phyloP scores from a whole-genome alignment of 2,113 vertebrate species.

The Scartelaos histophorus region DNA sequence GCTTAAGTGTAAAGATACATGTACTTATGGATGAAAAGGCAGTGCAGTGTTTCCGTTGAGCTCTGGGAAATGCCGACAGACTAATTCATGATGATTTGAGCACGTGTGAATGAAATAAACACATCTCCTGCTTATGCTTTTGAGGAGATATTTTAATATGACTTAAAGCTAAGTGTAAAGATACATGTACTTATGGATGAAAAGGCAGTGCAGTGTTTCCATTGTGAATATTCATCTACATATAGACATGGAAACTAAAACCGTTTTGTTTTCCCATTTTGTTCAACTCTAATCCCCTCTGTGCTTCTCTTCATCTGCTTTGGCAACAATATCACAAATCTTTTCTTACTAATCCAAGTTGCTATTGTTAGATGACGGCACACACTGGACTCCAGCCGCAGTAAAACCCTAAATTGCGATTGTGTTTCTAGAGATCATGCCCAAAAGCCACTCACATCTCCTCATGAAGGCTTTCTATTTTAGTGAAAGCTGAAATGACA shows the following conservation, averaged over 20 bases:
- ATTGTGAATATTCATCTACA: neutral
- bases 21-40: neutral
- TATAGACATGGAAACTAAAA: neutral
- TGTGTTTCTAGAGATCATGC: conserved; percentile 10
- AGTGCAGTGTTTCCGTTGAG: neutral
- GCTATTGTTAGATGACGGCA: conserved; percentile 13
- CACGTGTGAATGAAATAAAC: no score
- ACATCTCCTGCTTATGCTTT: no score
- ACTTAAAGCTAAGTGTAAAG: no score
- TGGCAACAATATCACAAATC: conserved; percentile 8
- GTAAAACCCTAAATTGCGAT: conserved; percentile 16
- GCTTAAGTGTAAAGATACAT: no score
- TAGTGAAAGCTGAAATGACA: conserved; percentile 23
- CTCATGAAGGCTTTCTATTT: conserved; percentile 17
- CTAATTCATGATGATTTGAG: no score
- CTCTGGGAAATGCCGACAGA: no score
- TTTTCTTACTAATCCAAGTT: conserved; percentile 12
- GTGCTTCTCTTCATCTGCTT: conserved; percentile 26
- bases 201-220: neutral
- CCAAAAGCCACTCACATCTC: neutral
- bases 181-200: no score
- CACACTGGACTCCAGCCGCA: conserved; percentile 8
- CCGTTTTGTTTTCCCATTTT: neutral
- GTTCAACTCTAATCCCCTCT: neutral
- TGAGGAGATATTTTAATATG: no score